A percentile compares a stretch with the other conserved stretches of the same genome.
These are phyloP conservation scores for Enteromius radiatus DNA, from an alignment of 2,797 vertebrate species.

Conservation along the genomic window DNA sequence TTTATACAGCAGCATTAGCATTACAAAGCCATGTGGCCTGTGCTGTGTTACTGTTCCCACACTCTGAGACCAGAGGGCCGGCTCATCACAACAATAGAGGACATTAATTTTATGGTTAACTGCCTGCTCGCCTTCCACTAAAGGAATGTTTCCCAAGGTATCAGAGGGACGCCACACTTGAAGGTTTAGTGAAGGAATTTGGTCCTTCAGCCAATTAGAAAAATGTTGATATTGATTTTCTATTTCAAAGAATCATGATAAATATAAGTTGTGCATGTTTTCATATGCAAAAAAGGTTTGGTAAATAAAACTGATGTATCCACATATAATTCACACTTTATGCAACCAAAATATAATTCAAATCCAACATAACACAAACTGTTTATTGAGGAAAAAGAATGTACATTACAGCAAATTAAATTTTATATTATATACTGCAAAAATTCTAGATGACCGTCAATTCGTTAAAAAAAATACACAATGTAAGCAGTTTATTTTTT, in stretches of 20 bases:
- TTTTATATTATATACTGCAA: neutral
- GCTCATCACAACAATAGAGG: conserved; percentile 74
- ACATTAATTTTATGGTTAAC: conserved; percentile 73
- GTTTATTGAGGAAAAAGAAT: neutral
- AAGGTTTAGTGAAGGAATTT: conserved; percentile 22
- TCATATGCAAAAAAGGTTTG: neutral
- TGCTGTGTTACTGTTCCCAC: conserved; percentile 81
- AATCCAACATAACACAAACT: no score
- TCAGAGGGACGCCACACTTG: conserved; percentile 38
- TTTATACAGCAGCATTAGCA: conserved; percentile 78
- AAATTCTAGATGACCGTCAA: neutral
- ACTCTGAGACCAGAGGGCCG: conserved; percentile 77
- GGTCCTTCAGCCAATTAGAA: neutral
- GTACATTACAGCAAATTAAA: neutral
- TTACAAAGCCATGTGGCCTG: conserved; percentile 77
- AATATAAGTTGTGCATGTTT: neutral
- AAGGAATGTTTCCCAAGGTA: conserved; percentile 75
- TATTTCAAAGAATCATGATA: neutral
- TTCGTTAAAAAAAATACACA: neutral
- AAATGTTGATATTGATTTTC: neutral
- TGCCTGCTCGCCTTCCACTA: conserved; percentile 65
- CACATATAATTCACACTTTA: neutral
- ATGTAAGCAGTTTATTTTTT: neutral
- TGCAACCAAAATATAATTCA: neutral
- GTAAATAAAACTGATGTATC: neutral